Evolutionary conservation across 2,888 invertebrate species (phyloP).

Genomic region (Scaptomyza caliginosa): DNA sequence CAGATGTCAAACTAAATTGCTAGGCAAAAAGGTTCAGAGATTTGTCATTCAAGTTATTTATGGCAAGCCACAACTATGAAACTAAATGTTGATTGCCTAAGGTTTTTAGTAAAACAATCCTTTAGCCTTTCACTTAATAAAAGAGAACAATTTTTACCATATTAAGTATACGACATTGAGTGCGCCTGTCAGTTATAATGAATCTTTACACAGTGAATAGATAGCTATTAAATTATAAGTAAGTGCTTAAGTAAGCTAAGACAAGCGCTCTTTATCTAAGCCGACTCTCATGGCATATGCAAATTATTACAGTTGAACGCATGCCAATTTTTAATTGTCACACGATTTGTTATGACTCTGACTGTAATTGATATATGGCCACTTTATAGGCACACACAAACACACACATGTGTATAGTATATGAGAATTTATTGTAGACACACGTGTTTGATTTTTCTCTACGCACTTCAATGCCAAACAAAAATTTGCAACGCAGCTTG

Average conservation of each 20-base stretch:
- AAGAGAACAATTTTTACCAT: slow-evolving; percentile 10
- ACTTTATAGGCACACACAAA: slow-evolving; percentile 29
- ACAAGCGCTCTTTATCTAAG: slow-evolving; percentile 59
- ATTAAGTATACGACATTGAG: slow-evolving; percentile 39
- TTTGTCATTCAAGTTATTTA: not conserved
- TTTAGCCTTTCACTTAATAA: not conserved
- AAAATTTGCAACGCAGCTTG: slow-evolving; percentile 30
- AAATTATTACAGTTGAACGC: slow-evolving; percentile 61
- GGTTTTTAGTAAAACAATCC: no score
- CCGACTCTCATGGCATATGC: slow-evolving; percentile 65
- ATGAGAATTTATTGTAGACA: slow-evolving; percentile 43
- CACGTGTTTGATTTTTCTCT: slow-evolving; percentile 56
- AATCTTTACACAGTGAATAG: slow-evolving; percentile 27
- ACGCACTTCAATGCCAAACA: slow-evolving; percentile 66
- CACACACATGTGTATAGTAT: not conserved
- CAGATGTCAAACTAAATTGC: slow-evolving; percentile 1
- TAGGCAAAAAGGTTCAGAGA: not conserved
- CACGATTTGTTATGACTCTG: slow-evolving; percentile 73
- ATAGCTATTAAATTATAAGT: slow-evolving; percentile 24
- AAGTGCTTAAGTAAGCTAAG: slow-evolving; percentile 17
- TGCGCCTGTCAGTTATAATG: slow-evolving; percentile 22
- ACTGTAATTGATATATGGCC: slow-evolving; percentile 74
- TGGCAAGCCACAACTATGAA: not conserved
- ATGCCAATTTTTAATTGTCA: slow-evolving; percentile 73
- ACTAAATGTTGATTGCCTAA: no score